These are phyloP conservation scores for Chrysogorgia sp. DNA, from an alignment of 92 coral and sea anemone species.

Conservation along the genomic window DNA sequence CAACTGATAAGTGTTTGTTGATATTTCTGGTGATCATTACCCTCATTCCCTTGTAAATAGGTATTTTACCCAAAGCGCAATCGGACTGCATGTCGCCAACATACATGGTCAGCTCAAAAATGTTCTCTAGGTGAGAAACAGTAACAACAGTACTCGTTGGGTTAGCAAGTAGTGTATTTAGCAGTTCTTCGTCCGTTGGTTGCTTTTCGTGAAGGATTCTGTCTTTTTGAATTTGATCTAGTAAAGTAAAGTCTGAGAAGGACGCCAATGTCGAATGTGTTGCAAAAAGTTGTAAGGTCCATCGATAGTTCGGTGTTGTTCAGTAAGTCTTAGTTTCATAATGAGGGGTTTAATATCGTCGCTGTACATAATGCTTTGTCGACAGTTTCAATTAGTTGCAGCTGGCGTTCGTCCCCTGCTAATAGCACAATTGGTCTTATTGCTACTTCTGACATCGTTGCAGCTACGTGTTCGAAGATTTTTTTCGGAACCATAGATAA, in stretches of 20 bases:
- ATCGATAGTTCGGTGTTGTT: conserved; percentile 36
- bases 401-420: conserved; percentile 42
- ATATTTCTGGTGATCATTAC: conserved; percentile 37
- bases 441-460: conserved; percentile 24
- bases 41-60: conserved; percentile 7
- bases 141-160: conserved; percentile 12
- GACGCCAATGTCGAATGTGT: conserved; percentile 38
- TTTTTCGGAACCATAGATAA: conserved; percentile 37
- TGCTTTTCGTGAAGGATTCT: conserved; percentile 4
- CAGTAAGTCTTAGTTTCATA: conserved; percentile 12
- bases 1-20: conserved; percentile 24
- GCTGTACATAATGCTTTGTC: neutral
- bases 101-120: neutral
- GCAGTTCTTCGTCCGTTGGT: conserved; percentile 2
- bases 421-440: conserved; percentile 16
- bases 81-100: neutral
- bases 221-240: conserved; percentile 22
- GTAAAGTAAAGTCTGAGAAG: too few species aligned
- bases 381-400: conserved; percentile 34
- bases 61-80: conserved; percentile 4
- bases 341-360: conserved; percentile 1
- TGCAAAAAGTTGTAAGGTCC: conserved; percentile 7
- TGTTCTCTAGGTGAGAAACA: conserved; percentile 15
- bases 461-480: conserved; percentile 26
- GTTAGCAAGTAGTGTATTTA: neutral